phyloP scores from a whole-genome alignment of 2,888 invertebrate genomes.

The Cosmopolites sordidus region DNA sequence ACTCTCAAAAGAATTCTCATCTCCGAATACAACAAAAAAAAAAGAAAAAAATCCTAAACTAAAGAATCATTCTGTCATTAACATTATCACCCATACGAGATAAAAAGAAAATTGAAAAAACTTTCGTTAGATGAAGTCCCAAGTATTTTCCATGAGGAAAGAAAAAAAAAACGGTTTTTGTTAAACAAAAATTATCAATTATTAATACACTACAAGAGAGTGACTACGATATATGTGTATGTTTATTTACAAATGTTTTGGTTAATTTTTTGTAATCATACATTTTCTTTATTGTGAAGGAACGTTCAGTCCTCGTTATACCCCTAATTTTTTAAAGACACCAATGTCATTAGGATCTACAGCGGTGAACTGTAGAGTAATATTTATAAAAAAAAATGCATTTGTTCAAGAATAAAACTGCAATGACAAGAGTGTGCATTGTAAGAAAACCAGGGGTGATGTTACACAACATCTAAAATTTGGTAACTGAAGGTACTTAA shows the following conservation, averaged over 20 bases:
- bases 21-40: constrained; percentile 1
- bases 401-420: no score
- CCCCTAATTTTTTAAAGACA: background rate
- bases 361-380: no score
- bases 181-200: background rate
- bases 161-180: constrained; percentile 23
- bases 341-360: no score
- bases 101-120: background rate
- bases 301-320: constrained; percentile 31
- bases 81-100: constrained; percentile 6
- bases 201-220: constrained; percentile 46
- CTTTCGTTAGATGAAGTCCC: constrained; percentile 1
- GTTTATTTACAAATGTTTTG: constrained; percentile 50
- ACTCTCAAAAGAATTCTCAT: constrained; percentile 1
- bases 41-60: constrained; percentile 2
- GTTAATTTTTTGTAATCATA: constrained; percentile 37
- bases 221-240: constrained; percentile 46
- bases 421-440: no score
- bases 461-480: constrained; percentile 6
- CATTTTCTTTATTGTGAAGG: constrained; percentile 37
- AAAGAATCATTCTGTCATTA: constrained; percentile 6
- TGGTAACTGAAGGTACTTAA: constrained; percentile 14
- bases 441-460: background rate
- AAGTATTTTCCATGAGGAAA: constrained; percentile 21
- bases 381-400: no score